Conservation (phyloP, 2,888 invertebrate genomes). For the Fragum fragum region DNA sequence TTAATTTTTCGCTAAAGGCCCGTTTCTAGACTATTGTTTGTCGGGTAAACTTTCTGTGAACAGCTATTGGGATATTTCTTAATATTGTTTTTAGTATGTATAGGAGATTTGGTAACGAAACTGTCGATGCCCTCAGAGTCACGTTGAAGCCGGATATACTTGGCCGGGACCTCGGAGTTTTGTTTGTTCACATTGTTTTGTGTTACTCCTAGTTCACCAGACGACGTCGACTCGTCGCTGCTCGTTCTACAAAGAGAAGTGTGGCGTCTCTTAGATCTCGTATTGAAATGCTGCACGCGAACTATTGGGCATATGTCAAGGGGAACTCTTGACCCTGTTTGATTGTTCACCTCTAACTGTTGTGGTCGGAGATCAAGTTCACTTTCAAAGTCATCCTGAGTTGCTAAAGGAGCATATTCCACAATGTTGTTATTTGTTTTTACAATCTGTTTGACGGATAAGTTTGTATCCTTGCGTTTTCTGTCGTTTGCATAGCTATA, state of each 20-base stretch:
- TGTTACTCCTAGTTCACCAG: conserved; percentile 41
- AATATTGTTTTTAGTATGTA: conserved; percentile 25
- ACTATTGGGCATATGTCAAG: conserved; percentile 67
- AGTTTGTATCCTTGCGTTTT: conserved; percentile 1
- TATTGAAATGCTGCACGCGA: conserved; percentile 66
- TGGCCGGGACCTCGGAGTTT: conserved; percentile 40
- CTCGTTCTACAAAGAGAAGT: conserved; percentile 59
- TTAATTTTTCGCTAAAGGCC: conserved; percentile 20
- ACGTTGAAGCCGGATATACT: conserved; percentile 47
- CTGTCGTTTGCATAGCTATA: conserved; percentile 48
- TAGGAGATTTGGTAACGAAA: neutral
- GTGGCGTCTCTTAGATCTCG: conserved; percentile 59
- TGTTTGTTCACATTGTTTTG: conserved; percentile 20
- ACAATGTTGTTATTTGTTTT: conserved; percentile 9
- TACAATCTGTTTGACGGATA: conserved; percentile 4
- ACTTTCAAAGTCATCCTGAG: conserved; percentile 44
- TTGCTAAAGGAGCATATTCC: conserved; percentile 46
- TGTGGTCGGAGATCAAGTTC: conserved; percentile 43
- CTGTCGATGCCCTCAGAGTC: conserved; percentile 4
- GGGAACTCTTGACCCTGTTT: conserved; percentile 56
- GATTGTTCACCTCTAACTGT: conserved; percentile 46
- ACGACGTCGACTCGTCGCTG: conserved; percentile 48
- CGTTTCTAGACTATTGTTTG: conserved; percentile 24
- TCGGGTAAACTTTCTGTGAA: conserved; percentile 26
- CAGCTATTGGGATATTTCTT: conserved; percentile 21